phyloP scores from a whole-genome alignment of 2,888 invertebrate genomes.

The Eupithecia inturbata region DNA sequence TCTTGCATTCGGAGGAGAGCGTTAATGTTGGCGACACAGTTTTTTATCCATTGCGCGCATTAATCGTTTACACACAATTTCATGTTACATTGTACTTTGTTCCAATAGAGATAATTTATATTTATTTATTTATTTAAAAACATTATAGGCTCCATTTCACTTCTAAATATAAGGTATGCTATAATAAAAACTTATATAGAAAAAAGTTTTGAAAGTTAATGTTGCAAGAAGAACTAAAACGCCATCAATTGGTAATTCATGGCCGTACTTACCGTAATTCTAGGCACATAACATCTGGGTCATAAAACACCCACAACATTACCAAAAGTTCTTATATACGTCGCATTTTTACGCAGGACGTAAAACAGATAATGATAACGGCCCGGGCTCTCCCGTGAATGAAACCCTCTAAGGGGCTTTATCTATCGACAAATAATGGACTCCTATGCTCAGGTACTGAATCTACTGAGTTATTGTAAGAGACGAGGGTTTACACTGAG shows the following conservation, averaged over 20 bases:
- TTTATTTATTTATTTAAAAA: too few species aligned
- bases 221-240: background rate
- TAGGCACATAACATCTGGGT: background rate
- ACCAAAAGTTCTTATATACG: background rate
- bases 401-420: conserved; percentile 8
- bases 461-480: background rate
- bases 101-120: too few species aligned
- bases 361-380: conserved; percentile 8
- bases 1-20: too few species aligned
- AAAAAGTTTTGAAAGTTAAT: background rate
- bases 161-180: too few species aligned
- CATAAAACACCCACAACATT: background rate
- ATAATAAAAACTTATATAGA: too few species aligned
- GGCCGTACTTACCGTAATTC: background rate
- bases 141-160: too few species aligned
- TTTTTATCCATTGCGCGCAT: too few species aligned
- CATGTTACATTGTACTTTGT: too few species aligned
- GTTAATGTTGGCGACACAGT: too few species aligned
- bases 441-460: background rate
- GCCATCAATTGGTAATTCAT: background rate
- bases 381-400: background rate
- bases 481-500: too few species aligned
- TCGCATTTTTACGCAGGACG: background rate
- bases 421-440: conserved; percentile 3
- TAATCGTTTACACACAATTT: too few species aligned